Base-by-base conservation (phyloP, 92 coral and sea anemone species). In the Epizoanthus illoricatus region DNA sequence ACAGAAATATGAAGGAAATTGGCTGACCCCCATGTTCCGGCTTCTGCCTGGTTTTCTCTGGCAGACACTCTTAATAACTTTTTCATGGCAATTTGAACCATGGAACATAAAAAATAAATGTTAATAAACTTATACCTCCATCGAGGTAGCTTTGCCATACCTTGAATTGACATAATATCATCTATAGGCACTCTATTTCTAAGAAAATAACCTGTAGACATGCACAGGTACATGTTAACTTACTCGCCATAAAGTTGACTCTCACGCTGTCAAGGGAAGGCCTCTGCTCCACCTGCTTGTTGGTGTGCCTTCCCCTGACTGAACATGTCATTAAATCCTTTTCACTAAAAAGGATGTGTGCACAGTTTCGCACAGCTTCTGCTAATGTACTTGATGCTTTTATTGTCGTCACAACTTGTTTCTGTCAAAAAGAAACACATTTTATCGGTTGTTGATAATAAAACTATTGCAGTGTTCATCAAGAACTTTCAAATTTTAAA, bases 301-400 rank as follows among this genome's bases (percentile, higher is more conserved):
- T 60, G 65, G 65, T 60, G 65, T 60, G 65, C 65, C 65, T 60
- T 17, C 65, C 65, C 65, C 65, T 60, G 65, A 60, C 65, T 5
- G 65, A 60, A 60, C 65, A 60, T 17, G 21, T 3, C 21, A 0
- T 16, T 8, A 60, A 16, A 6, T 60, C 23, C 4, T 17, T 5
- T 4, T 17, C 8, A 16, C 21, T 60, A 17, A 60, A 60, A 60
- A 60, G 65, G 8, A 17, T 17, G 24, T 17, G 65, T 61, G 65
- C 65, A 10, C 7, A 18, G 65, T 20, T 20, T 17, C 24, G 65
- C 65, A 61, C 65, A 61, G 65, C 65, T 61, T 61, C 65, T 3
- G 65, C n/a, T 0, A 61, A 5, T 18, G 65, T 17, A 0, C 5
- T 2, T 10, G 24, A 10, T 17, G 65, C 65, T 17, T 7, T 61